Percentiles rank a stretch among this genome's conserved stretches.
Evolutionary conservation across 35 echinoderm and acorn worm species (phyloP).

Genomic region (Holothuria glaberrima): DNA sequence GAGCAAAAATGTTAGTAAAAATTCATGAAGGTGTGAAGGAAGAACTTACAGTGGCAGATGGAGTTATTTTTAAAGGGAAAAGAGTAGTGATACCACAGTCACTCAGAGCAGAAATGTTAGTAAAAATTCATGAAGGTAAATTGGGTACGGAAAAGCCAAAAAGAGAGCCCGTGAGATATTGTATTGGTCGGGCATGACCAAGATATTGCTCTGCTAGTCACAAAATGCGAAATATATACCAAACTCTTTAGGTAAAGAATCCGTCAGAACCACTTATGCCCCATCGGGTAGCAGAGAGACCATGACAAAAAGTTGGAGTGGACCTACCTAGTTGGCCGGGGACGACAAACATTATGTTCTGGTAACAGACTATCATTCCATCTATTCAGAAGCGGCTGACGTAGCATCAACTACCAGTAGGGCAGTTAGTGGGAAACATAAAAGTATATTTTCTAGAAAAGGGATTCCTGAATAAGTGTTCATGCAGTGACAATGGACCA

Average conservation of each 20-base stretch:
- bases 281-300: conserved; percentile 31
- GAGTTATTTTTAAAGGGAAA: conserved; percentile 9
- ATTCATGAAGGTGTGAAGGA: conserved; percentile 70
- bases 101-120: conserved; percentile 49
- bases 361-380: conserved; percentile 8
- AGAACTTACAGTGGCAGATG: conserved; percentile 50
- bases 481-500: conserved; percentile 18
- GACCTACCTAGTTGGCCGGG: conserved; percentile 60
- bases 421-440: conserved; percentile 10
- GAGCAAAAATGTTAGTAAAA: conserved; percentile 47
- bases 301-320: conserved; percentile 67
- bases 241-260: conserved; percentile 26
- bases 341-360: conserved; percentile 60
- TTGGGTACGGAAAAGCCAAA: conserved; percentile 41
- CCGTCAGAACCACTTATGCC: conserved; percentile 54
- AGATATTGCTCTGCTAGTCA: conserved; percentile 57
- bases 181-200: conserved; percentile 74
- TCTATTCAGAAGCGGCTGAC: neutral
- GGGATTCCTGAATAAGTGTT: neutral
- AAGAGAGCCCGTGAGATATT: conserved; percentile 48
- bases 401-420: neutral
- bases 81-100: conserved; percentile 52
- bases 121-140: conserved; percentile 62
- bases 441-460: neutral
- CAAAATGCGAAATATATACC: conserved; percentile 61